phyloP scores from a whole-genome alignment of 2,888 invertebrate genomes.

The Dasypolia templi region DNA sequence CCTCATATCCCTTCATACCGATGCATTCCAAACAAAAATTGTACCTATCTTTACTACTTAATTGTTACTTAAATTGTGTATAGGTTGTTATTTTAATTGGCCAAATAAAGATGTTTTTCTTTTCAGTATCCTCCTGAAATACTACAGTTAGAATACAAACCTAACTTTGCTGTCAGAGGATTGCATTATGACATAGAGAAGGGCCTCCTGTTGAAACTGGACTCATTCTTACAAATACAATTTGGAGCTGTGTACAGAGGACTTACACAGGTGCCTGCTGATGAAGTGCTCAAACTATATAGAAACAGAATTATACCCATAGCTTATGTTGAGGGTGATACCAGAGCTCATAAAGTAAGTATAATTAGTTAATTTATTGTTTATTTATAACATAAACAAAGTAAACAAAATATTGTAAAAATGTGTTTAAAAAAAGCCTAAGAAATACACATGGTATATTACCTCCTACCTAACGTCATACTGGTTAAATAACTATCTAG shows the following conservation, averaged over 20 bases:
- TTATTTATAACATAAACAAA: neutral
- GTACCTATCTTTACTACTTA: too few relatives aligned
- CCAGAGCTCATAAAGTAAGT: constrained; percentile 93
- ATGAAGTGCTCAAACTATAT: constrained; percentile 96
- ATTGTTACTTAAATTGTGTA: too few relatives aligned
- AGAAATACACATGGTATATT: constrained; percentile 21
- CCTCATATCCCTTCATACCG: too few relatives aligned
- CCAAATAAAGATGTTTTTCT: neutral
- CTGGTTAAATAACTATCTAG: constrained; percentile 26
- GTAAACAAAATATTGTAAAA: neutral
- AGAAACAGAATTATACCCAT: constrained; percentile 96
- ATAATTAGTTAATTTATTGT: constrained; percentile 28
- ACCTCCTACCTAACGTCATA: constrained; percentile 12
- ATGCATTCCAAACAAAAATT: too few relatives aligned
- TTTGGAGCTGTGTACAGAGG: constrained; percentile 98
- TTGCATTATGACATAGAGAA: constrained; percentile 99
- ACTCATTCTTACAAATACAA: constrained; percentile 99
- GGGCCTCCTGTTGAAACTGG: constrained; percentile 97
- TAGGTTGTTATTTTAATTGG: too few relatives aligned
- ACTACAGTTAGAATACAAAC: constrained; percentile 94
- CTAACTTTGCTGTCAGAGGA: constrained; percentile 98
- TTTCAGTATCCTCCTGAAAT: constrained; percentile 97
- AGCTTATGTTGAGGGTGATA: constrained; percentile 95
- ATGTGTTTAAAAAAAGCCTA: neutral
- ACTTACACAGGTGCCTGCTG: constrained; percentile 94